Evolutionary conservation across 2,797 vertebrate genomes (phyloP).

Genomic region (Anabacerthia variegaticeps): DNA sequence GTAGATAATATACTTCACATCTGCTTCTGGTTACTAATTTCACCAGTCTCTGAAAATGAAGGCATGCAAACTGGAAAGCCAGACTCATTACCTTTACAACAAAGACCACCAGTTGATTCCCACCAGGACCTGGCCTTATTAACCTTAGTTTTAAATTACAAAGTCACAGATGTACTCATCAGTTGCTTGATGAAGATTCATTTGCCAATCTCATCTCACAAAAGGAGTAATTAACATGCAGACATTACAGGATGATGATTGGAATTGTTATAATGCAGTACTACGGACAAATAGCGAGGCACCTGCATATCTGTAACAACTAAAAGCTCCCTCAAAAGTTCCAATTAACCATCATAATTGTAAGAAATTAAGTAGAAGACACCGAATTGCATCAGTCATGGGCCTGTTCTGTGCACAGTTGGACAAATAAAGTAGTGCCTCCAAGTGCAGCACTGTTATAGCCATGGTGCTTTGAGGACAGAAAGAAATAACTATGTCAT

Average conservation of each 20-base stretch:
- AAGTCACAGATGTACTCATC: conserved; percentile 69
- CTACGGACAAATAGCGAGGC: not conserved
- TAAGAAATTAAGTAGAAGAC: conserved; percentile 10
- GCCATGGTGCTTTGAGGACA: not conserved
- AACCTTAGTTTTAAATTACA: conserved; percentile 67
- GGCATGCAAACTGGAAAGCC: not conserved
- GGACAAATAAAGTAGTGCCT: not conserved
- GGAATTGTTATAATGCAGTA: not conserved
- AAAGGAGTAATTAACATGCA: conserved; percentile 45
- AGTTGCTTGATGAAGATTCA: conserved; percentile 66
- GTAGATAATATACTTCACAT: not conserved
- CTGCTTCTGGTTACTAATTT: conserved; percentile 10
- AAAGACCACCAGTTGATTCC: conserved; percentile 56
- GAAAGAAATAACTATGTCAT: not conserved
- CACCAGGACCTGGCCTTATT: conserved; percentile 56
- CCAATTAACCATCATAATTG: conserved; percentile 8
- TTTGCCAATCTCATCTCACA: conserved; percentile 59
- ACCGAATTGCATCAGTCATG: not conserved
- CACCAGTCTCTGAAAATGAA: not conserved
- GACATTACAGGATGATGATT: not conserved
- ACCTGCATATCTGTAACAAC: not conserved
- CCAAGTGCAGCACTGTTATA: not conserved
- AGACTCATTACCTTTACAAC: conserved; percentile 40
- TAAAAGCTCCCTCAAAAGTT: conserved; percentile 23
- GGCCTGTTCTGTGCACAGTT: not conserved